Percentiles rank a stretch among this genome's conserved stretches.
phyloP scores from a whole-genome alignment of 2,888 invertebrate genomes.

The Omphaloscelis lunosa region DNA sequence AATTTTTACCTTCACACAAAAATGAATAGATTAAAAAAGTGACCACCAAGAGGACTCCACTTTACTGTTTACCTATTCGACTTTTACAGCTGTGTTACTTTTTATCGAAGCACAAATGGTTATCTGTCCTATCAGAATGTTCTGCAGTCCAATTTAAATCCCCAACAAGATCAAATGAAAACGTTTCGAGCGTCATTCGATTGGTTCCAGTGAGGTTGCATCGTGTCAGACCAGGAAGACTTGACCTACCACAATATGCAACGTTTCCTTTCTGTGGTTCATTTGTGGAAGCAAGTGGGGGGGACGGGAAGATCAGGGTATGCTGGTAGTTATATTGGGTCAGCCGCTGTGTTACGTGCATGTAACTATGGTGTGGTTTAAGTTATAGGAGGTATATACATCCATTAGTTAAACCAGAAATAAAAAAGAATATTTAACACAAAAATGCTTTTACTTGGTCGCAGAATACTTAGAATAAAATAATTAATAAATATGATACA shows the following conservation, averaged over 20 bases:
- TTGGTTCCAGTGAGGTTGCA: constrained; percentile 66
- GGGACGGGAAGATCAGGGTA: constrained; percentile 65
- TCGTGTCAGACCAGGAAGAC: constrained; percentile 63
- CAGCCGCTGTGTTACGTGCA: constrained; percentile 70
- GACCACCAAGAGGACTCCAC: background rate
- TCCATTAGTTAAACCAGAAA: no score
- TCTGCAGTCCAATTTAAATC: constrained; percentile 70
- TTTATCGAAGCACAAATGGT: constrained; percentile 52
- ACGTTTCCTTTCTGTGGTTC: constrained; percentile 57
- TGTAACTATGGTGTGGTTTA: constrained; percentile 65
- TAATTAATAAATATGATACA: no score
- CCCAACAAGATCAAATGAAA: constrained; percentile 74
- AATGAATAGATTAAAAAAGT: background rate
- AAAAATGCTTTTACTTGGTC: no score
- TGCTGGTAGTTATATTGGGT: constrained; percentile 70
- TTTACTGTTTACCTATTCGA: constrained; percentile 3
- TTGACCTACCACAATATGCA: constrained; percentile 64
- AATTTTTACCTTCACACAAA: background rate
- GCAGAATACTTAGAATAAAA: no score
- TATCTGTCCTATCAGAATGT: constrained; percentile 57
- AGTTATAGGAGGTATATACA: constrained; percentile 49
- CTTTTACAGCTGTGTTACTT: constrained; percentile 24
- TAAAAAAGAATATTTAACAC: no score
- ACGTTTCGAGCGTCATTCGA: constrained; percentile 71
- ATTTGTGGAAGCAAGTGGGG: constrained; percentile 60